Conservation (phyloP, 2,888 invertebrate genomes). For the Noctua janthina region DNA sequence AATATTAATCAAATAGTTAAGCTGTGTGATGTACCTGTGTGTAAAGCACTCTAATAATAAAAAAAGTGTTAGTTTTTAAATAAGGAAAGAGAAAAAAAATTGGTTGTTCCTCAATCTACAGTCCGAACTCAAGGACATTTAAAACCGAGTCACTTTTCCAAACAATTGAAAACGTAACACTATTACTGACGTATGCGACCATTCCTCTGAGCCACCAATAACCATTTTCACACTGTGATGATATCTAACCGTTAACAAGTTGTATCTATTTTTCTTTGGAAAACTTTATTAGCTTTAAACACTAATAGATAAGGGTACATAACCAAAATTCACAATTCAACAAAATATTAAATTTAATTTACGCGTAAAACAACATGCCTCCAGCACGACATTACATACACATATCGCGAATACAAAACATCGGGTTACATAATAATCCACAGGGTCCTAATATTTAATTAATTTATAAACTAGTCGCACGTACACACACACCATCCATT, state of each 20-base stretch:
- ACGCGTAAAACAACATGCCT: background rate
- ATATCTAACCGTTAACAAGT: background rate
- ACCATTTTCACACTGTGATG: background rate
- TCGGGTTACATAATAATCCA: slow-evolving; percentile 36
- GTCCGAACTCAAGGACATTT: background rate
- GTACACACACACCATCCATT: slow-evolving; percentile 33
- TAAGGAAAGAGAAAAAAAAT: background rate
- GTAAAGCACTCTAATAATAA: background rate
- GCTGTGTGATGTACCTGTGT: background rate
- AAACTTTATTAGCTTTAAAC: background rate
- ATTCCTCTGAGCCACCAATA: background rate
- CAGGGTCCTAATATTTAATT: slow-evolving; percentile 55
- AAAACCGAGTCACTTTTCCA: background rate
- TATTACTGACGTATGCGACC: background rate
- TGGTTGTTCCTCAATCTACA: background rate
- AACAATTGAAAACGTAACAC: background rate
- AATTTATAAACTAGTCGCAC: slow-evolving; percentile 44
- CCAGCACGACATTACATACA: background rate
- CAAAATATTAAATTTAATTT: background rate
- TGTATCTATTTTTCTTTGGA: background rate
- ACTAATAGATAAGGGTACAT: too few species aligned
- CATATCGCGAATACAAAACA: slow-evolving; percentile 32
- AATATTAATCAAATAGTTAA: background rate
- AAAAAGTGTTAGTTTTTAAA: background rate
- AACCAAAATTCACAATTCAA: background rate